A percentile compares a stretch with the other conserved stretches of the same genome.
These are phyloP conservation scores for Bufotes viridis DNA, from an alignment of 2,797 vertebrate genomes.

Conservation along the genomic window DNA sequence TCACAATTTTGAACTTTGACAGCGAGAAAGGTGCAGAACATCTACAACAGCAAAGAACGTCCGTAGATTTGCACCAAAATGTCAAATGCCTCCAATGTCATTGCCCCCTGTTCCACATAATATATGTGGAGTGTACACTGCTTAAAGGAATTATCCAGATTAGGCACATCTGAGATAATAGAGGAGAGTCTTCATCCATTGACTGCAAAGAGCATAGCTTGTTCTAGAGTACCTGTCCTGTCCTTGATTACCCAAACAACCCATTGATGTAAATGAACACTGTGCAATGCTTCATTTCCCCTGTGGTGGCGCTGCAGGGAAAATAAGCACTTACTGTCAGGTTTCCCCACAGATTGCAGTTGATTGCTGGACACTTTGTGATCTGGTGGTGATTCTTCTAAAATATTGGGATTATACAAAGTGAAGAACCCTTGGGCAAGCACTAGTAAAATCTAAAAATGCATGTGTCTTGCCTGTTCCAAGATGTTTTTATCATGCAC, in stretches of 20 bases:
- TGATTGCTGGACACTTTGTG: neutral
- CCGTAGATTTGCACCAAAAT: no score
- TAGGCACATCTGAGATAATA: no score
- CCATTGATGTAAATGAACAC: neutral
- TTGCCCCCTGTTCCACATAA: no score
- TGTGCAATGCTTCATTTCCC: neutral
- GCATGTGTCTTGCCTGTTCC: neutral
- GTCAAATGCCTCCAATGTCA: no score
- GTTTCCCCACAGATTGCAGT: no score
- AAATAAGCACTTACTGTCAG: neutral
- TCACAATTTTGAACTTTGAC: no score
- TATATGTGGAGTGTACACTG: no score
- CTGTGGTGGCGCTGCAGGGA: neutral
- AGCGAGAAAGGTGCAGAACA: no score
- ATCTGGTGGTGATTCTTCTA: neutral
- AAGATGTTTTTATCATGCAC: neutral
- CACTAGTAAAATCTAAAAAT: neutral
- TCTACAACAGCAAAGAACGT: no score
- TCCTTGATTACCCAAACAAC: neutral
- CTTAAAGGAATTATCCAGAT: no score
- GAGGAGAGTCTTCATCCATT: no score
- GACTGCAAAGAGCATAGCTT: no score
- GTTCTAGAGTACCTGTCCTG: neutral
- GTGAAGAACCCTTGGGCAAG: neutral
- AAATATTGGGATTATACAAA: neutral